phyloP scores from a whole-genome alignment of 2,797 vertebrate species.

The Sphenopsis melanotis region DNA sequence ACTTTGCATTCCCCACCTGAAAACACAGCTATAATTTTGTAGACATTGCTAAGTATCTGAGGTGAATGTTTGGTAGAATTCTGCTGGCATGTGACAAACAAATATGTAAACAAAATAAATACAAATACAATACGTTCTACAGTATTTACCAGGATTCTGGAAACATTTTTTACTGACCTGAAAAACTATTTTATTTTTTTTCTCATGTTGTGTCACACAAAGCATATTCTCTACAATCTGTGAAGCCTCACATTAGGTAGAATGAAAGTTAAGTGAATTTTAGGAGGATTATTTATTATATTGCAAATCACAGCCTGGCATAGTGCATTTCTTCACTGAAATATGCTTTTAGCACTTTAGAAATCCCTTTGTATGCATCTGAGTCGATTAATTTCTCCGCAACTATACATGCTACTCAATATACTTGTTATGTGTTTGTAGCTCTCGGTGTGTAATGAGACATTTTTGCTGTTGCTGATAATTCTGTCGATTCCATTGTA shows the following conservation, averaged over 20 bases:
- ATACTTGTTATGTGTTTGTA: conserved; percentile 31
- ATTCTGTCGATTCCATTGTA: conserved; percentile 35
- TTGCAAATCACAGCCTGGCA: conserved; percentile 29
- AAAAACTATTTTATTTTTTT: background rate
- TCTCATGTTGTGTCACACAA: conserved; percentile 30
- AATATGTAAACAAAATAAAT: conserved; percentile 6
- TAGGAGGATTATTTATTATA: conserved; percentile 58
- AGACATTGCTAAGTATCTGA: conserved; percentile 33
- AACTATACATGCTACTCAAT: conserved; percentile 2
- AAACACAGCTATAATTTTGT: conserved; percentile 13
- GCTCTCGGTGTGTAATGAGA: conserved; percentile 23
- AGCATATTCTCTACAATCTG: conserved; percentile 57
- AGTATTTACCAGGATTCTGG: conserved; percentile 24
- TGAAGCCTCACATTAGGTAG: conserved; percentile 30
- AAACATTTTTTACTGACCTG: conserved; percentile 44
- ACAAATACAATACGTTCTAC: conserved; percentile 38
- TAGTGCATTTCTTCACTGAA: conserved; percentile 19
- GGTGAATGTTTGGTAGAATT: conserved; percentile 42
- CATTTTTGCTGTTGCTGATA: conserved; percentile 53
- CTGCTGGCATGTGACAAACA: conserved; percentile 25
- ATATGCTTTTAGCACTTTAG: conserved; percentile 40
- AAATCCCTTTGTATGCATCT: conserved; percentile 52
- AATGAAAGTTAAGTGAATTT: conserved; percentile 57
- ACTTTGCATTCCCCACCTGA: conserved; percentile 16
- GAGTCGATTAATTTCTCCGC: conserved; percentile 48